Evolutionary conservation across 64 coral and sea anemone genomes (phyloP).

Genomic region (Actinia equina): DNA sequence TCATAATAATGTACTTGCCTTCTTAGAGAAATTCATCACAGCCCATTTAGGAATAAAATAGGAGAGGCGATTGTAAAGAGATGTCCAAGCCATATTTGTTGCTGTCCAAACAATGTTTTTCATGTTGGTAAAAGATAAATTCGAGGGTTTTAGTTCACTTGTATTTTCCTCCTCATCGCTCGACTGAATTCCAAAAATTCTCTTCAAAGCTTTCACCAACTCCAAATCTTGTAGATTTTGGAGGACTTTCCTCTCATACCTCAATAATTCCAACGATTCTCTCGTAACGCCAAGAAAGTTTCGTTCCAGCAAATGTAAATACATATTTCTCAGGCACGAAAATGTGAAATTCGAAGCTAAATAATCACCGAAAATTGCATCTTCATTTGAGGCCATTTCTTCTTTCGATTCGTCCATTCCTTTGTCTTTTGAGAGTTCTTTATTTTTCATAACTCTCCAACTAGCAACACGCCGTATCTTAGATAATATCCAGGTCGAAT

Average conservation of each 20-base stretch:
- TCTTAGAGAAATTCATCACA: not conserved
- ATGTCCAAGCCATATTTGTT: not conserved
- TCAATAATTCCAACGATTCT: not conserved
- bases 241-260: not conserved
- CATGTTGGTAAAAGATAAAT: not conserved
- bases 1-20: not conserved
- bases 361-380: not conserved
- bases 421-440: not conserved
- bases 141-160: not conserved
- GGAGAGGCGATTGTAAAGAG: not conserved
- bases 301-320: not conserved
- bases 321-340: not conserved
- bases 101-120: not conserved
- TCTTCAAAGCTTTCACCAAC: not conserved
- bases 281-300: not conserved
- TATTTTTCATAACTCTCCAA: not conserved
- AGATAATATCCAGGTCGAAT: not conserved
- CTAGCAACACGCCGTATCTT: not conserved
- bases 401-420: not conserved
- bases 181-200: not conserved
- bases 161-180: not conserved
- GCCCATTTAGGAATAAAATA: not conserved
- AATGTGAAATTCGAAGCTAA: not conserved
- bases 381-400: not conserved
- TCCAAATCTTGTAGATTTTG: slow-evolving; percentile 11